Evolutionary conservation across 2,888 invertebrate species (phyloP).

Genomic region (Mythimna vitellina): DNA sequence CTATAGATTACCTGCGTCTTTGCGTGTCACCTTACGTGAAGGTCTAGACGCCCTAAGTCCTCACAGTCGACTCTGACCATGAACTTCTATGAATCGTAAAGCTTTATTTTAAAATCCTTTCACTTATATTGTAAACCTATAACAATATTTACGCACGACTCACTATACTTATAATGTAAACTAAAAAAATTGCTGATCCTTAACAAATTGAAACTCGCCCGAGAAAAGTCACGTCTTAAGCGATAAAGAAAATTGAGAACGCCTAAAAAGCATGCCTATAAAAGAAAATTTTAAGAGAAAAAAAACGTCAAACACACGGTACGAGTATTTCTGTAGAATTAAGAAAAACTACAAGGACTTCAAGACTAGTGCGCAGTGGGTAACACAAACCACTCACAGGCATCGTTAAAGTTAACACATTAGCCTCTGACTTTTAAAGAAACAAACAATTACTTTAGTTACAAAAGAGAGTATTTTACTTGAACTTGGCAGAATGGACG

Average conservation of each 20-base stretch:
- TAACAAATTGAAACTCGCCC: background rate
- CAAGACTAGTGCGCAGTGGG: constrained; percentile 13
- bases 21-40: constrained; percentile 18
- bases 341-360: constrained; percentile 30
- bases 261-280: constrained; percentile 15
- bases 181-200: constrained; percentile 17
- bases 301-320: constrained; percentile 7
- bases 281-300: constrained; percentile 17
- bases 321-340: constrained; percentile 15
- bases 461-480: constrained; percentile 47
- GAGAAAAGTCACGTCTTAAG: constrained; percentile 2
- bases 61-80: constrained; percentile 27
- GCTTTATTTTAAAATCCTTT: constrained; percentile 14
- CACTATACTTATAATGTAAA: background rate
- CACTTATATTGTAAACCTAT: constrained; percentile 14
- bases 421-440: constrained; percentile 43
- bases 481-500: constrained; percentile 59
- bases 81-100: constrained; percentile 27
- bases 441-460: constrained; percentile 46
- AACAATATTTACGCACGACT: background rate
- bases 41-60: constrained; percentile 28
- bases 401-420: constrained; percentile 40
- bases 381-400: constrained; percentile 3
- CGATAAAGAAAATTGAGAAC: constrained; percentile 22
- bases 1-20: background rate